phyloP scores from a whole-genome alignment of 2,888 invertebrate genomes.

The Andrena flavipes region DNA sequence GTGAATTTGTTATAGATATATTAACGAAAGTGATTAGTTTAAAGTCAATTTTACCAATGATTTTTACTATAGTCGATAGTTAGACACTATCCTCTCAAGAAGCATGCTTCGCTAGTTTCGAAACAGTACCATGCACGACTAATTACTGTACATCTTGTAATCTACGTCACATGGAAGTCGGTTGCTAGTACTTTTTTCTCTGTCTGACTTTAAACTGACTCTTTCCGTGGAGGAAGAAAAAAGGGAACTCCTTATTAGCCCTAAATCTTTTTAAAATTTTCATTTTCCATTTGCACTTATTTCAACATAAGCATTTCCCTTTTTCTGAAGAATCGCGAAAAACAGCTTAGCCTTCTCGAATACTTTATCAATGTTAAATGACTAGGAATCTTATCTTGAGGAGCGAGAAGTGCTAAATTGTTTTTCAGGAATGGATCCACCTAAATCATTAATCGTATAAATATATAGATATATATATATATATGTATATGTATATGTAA shows the following conservation, averaged over 20 bases:
- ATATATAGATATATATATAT: constrained; percentile 40
- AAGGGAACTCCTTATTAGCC: neutral
- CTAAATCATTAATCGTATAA: constrained; percentile 54
- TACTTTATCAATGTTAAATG: neutral
- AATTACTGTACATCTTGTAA: constrained; percentile 39
- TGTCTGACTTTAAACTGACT: constrained; percentile 71
- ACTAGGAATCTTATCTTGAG: no score
- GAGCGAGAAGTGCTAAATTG: constrained; percentile 32
- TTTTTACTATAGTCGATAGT: constrained; percentile 14
- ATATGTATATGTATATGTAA: constrained; percentile 44
- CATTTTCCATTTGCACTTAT: neutral
- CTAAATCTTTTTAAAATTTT: neutral
- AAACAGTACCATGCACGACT: constrained; percentile 60
- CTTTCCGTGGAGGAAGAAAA: constrained; percentile 12
- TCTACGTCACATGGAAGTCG: constrained; percentile 15
- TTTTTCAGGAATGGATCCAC: constrained; percentile 44
- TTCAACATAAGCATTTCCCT: constrained; percentile 14
- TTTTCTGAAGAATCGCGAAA: constrained; percentile 12
- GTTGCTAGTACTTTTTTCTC: neutral
- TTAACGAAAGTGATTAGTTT: constrained; percentile 59
- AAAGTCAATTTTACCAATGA: constrained; percentile 66
- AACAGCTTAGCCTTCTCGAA: constrained; percentile 28
- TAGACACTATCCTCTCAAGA: constrained; percentile 44
- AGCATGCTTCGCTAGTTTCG: constrained; percentile 66
- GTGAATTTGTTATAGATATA: constrained; percentile 45